These are phyloP conservation scores for Zaprionus nigranus DNA, from an alignment of 1,140 invertebrate species.

Conservation along the genomic window DNA sequence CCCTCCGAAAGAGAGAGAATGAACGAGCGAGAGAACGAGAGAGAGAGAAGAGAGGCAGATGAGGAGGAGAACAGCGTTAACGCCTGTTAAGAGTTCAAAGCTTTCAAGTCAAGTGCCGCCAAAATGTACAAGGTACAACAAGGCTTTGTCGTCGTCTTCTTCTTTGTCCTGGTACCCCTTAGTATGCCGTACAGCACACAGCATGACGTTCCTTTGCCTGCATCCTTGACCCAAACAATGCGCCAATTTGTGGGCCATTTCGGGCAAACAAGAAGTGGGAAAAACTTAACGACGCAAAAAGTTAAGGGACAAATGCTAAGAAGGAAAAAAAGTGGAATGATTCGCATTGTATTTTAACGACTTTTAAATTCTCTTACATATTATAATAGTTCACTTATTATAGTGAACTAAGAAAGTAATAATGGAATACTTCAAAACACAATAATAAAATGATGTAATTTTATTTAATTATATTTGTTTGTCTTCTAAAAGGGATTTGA, in stretches of 20 bases:
- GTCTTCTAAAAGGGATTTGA: background rate
- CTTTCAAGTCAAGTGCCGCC: constrained; percentile 47
- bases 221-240: constrained; percentile 75
- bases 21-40: background rate
- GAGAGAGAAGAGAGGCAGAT: background rate
- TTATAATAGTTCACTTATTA: too few relatives aligned
- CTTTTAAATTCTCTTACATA: background rate
- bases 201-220: constrained; percentile 48
- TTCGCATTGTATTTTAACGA: background rate
- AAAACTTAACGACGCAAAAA: constrained; percentile 39
- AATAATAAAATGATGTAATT: too few relatives aligned
- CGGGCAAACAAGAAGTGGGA: constrained; percentile 3
- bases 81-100: constrained; percentile 67
- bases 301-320: constrained; percentile 44
- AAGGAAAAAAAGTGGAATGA: background rate
- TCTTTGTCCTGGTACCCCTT: background rate
- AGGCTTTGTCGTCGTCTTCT: background rate
- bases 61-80: constrained; percentile 2
- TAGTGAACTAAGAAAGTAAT: background rate
- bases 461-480: background rate
- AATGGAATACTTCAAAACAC: too few relatives aligned
- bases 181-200: constrained; percentile 17
- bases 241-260: constrained; percentile 56
- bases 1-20: constrained; percentile 7
- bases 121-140: constrained; percentile 32